Evolutionary conservation across 30 jellyfish, hydroid and myxozoan genomes (phyloP), one percentile per base, ranked within the genome.

Genomic region (Turritopsis dohrnii): DNA sequence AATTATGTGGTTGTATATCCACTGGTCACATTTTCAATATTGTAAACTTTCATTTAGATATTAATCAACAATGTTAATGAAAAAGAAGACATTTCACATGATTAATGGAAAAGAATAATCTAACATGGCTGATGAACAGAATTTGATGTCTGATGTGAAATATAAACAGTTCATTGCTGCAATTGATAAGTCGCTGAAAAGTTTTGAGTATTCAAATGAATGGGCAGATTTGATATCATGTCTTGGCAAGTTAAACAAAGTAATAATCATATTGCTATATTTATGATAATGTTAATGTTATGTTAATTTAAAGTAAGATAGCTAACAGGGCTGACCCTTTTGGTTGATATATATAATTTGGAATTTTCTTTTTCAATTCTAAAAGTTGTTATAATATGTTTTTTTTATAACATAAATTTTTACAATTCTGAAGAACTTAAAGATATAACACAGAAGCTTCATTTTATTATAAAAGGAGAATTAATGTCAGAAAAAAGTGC

Each of bases 211-310:
- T 82, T 93, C 98, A 53, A 93, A 93, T 71, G 98, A 93, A 88
- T 93, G 98, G 98, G 98, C 98, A 28, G 98, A 93, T 80, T 66
- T 93, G 72, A 93, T 93, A 1, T 93, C 98, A 18, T 93, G 98
- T 75, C 94, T 93, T 27, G 98, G 96, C 0, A 93, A 93, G 81
- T 88, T 93, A 19, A 88, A 88, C 52, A 93, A 93, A 89, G 98
- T 93, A 75, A 21, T 85, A 18, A n/a, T n/a, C n/a, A n/a, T n/a
- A n/a, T n/a, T 54, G n/a, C n/a, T n/a, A n/a, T n/a, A n/a, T n/a
- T n/a, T n/a, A n/a, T n/a, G n/a, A n/a, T n/a, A n/a, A n/a, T n/a
- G n/a, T n/a, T n/a, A n/a, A n/a, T n/a, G n/a, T n/a, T n/a, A n/a
- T n/a, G n/a, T n/a, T n/a, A n/a, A n/a, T n/a, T n/a, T n/a, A n/a